These are phyloP conservation scores for Mormyrops boulengeri DNA, from an alignment of 2,797 vertebrate species.

Conservation along the genomic window DNA sequence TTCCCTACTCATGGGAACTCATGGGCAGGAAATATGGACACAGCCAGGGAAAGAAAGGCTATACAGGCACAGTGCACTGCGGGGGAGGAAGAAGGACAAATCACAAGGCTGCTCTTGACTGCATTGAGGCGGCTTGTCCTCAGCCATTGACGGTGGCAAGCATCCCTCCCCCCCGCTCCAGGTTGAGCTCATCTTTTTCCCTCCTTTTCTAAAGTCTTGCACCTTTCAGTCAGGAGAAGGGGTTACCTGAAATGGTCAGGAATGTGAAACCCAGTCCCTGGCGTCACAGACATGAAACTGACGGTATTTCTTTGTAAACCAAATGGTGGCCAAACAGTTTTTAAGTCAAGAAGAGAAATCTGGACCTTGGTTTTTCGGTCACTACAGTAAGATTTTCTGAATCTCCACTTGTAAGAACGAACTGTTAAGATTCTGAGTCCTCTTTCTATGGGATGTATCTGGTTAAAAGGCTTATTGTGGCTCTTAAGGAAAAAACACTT, in stretches of 20 bases:
- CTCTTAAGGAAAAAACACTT: conserved; percentile 26
- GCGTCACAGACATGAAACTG: background rate
- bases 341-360: background rate
- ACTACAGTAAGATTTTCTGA: conserved; percentile 20
- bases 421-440: background rate
- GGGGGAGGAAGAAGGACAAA: background rate
- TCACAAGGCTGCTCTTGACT: background rate
- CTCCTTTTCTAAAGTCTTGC: background rate
- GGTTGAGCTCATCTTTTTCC: conserved; percentile 11
- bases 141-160: background rate
- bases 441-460: background rate
- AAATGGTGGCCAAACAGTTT: background rate
- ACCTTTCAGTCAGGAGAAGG: background rate
- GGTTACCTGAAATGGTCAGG: background rate
- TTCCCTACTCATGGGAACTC: background rate
- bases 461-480: conserved; percentile 15
- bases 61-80: background rate
- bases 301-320: conserved; percentile 33
- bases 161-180: background rate
- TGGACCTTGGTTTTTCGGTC: conserved; percentile 1
- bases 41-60: background rate
- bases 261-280: background rate
- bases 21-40: background rate
- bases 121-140: background rate
- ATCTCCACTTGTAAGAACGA: conserved; percentile 22